Evolutionary conservation across 2,888 invertebrate species (phyloP), one percentile per base, ranked within the genome.

Genomic region (Melolontha melolontha): DNA sequence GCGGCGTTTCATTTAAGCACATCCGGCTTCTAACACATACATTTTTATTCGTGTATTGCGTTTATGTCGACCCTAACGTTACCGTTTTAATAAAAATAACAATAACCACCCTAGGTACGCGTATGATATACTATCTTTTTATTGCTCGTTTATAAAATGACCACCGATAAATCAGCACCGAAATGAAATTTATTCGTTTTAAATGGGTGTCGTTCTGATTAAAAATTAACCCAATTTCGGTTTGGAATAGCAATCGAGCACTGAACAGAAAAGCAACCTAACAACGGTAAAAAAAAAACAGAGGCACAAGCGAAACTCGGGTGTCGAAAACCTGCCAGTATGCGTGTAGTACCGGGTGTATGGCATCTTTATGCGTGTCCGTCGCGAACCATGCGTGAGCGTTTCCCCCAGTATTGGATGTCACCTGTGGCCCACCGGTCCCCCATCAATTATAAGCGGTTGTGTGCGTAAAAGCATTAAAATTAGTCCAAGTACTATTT

Each of bases 391-490:
- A 42, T 73, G 73, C 73, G 72, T 73, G 73, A 71, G 70, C 71
- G 69, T 66, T 67, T 54, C 12, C 70, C 67, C 65, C 70, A 65
- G 69, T 69, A 70, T 73, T 69, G 64, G 69, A 50, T 57, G 70
- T 70, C 73, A 70, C 70, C 69, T 70, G 44, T 29, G 49, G 59
- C 72, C 72, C 72, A 68, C 64, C 22, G 69, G 63, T 39, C 75
- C 76, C 77, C 74, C 78, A 80, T 79, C 79, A 80, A 80, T 79
- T 79, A 79, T 75, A 72, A 62, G 59, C 72, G 62, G 76, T 80
- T 79, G 82, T 82, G 81, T 81, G 82, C 81, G 79, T 77, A 79
- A 77, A 80, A 76, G 80, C 81, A 82, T 82, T 83, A 81, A 81
- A 83, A 83, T 83, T 83, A 82, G 81, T 74, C 78, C 73, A 77